A percentile compares a stretch with the other conserved stretches of the same genome.
Conservation (phyloP, 2,797 vertebrate genomes). For the Rhinella marina region DNA sequence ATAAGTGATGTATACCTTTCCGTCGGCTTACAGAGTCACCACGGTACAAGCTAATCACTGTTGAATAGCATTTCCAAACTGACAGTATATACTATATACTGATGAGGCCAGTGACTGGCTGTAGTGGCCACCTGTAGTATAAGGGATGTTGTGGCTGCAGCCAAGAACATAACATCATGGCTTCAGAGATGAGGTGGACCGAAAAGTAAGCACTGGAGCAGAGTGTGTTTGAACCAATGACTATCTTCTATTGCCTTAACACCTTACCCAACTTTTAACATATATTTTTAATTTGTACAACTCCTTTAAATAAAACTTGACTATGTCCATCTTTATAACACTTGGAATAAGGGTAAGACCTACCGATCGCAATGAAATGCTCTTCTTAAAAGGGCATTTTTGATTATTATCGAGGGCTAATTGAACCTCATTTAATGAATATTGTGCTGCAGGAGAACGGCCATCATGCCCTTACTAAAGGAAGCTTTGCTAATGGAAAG, state of each 20-base stretch:
- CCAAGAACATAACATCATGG: too few relatives aligned
- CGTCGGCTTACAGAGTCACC: neutral
- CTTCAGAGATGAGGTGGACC: too few relatives aligned
- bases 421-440: neutral
- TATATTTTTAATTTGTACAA: too few relatives aligned
- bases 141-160: too few relatives aligned
- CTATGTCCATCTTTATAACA: neutral
- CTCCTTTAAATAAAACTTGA: too few relatives aligned
- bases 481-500: conserved; percentile 59
- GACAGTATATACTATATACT: neutral
- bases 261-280: too few relatives aligned
- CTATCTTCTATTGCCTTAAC: neutral
- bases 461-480: conserved; percentile 27
- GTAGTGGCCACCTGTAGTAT: too few relatives aligned
- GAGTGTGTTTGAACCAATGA: neutral
- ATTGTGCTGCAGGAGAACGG: conserved; percentile 17
- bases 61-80: neutral
- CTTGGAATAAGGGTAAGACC: neutral
- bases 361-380: neutral
- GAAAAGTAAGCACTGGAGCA: too few relatives aligned
- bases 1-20: too few relatives aligned
- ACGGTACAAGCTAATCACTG: neutral
- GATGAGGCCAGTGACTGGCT: neutral
- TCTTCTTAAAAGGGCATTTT: neutral
- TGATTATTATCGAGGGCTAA: neutral